Conservation (phyloP, 2,797 vertebrate genomes). For the Lutjanus campechanus region DNA sequence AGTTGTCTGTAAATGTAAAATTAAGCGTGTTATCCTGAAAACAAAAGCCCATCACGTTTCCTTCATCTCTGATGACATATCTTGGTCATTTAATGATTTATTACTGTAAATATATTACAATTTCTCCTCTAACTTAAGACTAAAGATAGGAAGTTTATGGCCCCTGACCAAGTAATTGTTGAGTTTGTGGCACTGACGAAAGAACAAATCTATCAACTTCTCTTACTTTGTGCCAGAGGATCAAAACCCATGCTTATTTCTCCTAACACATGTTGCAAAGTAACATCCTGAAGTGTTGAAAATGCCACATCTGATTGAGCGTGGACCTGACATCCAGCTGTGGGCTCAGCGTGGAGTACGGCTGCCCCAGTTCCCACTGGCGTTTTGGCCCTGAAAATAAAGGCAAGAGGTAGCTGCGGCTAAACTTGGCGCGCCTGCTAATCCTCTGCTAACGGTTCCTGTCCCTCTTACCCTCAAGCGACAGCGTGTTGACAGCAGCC, state of each 20-base stretch:
- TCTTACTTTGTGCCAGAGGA: background rate
- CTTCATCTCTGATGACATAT: too few relatives aligned
- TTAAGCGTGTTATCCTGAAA: too few relatives aligned
- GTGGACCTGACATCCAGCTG: conserved; percentile 25
- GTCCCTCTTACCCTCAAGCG: conserved; percentile 87
- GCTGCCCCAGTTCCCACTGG: conserved; percentile 57
- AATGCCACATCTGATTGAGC: conserved; percentile 35
- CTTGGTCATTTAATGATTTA: too few relatives aligned
- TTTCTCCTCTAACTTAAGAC: too few relatives aligned
- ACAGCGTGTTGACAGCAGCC: conserved; percentile 85
- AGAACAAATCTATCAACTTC: background rate
- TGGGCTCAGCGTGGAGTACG: background rate
- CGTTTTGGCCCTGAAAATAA: conserved; percentile 58
- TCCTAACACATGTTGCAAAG: background rate
- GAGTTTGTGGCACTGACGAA: background rate
- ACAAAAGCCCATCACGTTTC: too few relatives aligned
- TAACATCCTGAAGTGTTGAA: conserved; percentile 23
- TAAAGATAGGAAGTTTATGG: too few relatives aligned
- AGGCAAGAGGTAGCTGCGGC: conserved; percentile 78
- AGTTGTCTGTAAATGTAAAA: too few relatives aligned
- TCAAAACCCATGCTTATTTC: background rate
- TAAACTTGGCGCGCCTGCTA: conserved; percentile 88
- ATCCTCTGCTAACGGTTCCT: conserved; percentile 91
- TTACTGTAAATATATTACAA: too few relatives aligned
- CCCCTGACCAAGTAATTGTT: background rate